These are phyloP conservation scores for Melanocharis versteri DNA, from an alignment of 2,113 vertebrate species.

Conservation along the genomic window DNA sequence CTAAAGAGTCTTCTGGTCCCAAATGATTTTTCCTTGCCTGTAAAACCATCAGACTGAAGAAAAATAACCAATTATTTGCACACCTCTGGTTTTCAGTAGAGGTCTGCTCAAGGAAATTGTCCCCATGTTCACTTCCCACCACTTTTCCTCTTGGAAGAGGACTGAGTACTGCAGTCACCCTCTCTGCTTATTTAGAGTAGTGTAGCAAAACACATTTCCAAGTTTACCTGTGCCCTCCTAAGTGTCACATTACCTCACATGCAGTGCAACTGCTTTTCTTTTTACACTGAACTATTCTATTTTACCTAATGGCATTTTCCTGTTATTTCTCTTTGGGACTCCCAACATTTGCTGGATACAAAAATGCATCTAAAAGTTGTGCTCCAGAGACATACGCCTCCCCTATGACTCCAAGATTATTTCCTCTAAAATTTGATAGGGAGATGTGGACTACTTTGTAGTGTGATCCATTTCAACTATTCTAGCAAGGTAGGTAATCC, in stretches of 20 bases:
- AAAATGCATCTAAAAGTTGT: not conserved
- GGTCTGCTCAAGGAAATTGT: not conserved
- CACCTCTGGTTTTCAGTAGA: not conserved
- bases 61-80: not conserved
- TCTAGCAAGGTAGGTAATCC: slow-evolving; percentile 73
- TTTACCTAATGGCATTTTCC: not conserved
- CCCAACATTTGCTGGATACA: not conserved
- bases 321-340: not conserved
- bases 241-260: not conserved
- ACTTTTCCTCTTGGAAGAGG: not conserved
- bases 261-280: not conserved
- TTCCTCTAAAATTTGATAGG: slow-evolving; percentile 39
- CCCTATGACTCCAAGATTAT: not conserved
- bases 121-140: not conserved
- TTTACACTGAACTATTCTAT: not conserved
- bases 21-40: not conserved
- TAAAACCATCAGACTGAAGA: not conserved
- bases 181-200: not conserved
- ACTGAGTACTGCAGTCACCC: not conserved
- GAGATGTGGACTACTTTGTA: slow-evolving; percentile 46
- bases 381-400: not conserved
- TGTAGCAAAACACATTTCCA: not conserved
- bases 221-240: not conserved
- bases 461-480: slow-evolving; percentile 65
- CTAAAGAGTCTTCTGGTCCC: not conserved